phyloP scores from a whole-genome alignment of 2,797 vertebrate genomes.

The Oceanodroma leucorhoa region DNA sequence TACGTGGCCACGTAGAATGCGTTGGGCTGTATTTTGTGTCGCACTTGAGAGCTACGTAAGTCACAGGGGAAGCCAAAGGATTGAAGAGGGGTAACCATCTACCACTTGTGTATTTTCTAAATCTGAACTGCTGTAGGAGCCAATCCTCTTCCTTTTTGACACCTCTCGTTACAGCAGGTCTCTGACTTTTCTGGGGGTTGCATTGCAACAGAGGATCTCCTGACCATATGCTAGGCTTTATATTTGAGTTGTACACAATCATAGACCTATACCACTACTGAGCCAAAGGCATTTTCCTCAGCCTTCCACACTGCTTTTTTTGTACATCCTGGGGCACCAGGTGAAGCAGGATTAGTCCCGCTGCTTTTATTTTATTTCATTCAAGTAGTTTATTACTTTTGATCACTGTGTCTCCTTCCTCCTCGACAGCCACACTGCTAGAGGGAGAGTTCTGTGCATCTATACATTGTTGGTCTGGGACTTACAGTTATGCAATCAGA shows the following conservation, averaged over 20 bases:
- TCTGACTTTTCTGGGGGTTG: not conserved
- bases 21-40: not conserved
- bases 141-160: not conserved
- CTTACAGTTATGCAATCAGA: not conserved
- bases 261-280: rapidly evolving
- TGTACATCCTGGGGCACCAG: not conserved
- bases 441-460: not conserved
- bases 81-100: not conserved
- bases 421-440: not conserved
- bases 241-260: not conserved
- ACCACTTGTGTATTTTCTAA: not conserved
- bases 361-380: not conserved
- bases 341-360: not conserved
- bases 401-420: not conserved
- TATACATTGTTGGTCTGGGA: not conserved
- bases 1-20: rapidly evolving
- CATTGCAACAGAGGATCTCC: not conserved
- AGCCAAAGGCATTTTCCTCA: not conserved
- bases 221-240: not conserved
- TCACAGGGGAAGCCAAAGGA: not conserved
- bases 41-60: not conserved
- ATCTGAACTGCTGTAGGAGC: not conserved
- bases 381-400: not conserved
- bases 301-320: not conserved
- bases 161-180: not conserved